Evolutionary conservation across 2,888 invertebrate species (phyloP).

Genomic region (Eumerus sabulonum): DNA sequence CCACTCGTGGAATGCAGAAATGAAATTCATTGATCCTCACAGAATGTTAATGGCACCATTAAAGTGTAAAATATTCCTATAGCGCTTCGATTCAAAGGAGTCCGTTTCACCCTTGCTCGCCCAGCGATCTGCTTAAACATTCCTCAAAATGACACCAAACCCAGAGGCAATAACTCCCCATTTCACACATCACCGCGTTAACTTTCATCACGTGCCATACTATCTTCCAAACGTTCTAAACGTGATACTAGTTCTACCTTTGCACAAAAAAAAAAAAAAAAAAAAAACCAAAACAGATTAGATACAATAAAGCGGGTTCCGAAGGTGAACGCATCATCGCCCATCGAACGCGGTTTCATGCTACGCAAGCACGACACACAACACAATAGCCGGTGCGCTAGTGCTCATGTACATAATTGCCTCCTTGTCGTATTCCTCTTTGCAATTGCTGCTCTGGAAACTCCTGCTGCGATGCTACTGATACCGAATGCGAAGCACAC

Average conservation of each 20-base stretch:
- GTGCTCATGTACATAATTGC: conserved; percentile 10
- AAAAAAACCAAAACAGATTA: background rate
- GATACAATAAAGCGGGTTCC: conserved; percentile 10
- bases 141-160: conserved; percentile 18
- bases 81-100: no score
- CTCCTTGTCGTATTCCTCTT: conserved; percentile 38
- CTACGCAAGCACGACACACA: no score
- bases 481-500: conserved; percentile 45
- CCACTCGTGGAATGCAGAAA: no score
- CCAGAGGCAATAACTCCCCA: conserved; percentile 33
- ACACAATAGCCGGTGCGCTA: no score
- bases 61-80: background rate
- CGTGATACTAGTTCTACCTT: conserved; percentile 48
- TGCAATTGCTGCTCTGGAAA: conserved; percentile 23
- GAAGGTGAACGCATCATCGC: conserved; percentile 36
- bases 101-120: no score
- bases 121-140: no score
- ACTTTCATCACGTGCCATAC: conserved; percentile 46
- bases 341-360: conserved; percentile 37
- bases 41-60: no score
- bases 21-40: no score
- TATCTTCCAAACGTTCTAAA: conserved; percentile 48
- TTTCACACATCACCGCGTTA: conserved; percentile 18
- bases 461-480: conserved; percentile 45
- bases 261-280: conserved; percentile 16